phyloP scores from a whole-genome alignment of 2,797 vertebrate genomes.

The Notoglanidium macrostoma region DNA sequence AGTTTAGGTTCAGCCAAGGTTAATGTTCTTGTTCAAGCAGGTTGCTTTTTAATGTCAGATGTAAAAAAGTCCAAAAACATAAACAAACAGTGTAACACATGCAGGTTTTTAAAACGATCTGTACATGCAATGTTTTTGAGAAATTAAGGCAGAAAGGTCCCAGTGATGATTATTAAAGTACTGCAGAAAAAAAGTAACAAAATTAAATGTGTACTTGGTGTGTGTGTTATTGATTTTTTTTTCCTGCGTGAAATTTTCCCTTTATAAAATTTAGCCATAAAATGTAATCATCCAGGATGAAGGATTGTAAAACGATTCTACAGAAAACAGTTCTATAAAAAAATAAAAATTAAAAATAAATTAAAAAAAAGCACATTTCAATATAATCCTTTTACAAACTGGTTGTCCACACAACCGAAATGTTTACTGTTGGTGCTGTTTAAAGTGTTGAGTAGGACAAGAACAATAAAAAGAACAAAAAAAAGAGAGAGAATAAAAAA shows the following conservation, averaged over 20 bases:
- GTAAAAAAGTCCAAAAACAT: conserved; percentile 21
- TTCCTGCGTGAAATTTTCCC: too few relatives aligned
- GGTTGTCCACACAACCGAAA: background rate
- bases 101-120: conserved; percentile 9
- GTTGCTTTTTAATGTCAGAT: conserved; percentile 37
- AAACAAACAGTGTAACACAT: background rate
- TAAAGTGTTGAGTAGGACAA: background rate
- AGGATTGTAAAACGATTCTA: background rate
- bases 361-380: too few relatives aligned
- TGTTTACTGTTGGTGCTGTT: background rate
- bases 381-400: too few relatives aligned
- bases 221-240: background rate
- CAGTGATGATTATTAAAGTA: background rate
- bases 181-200: conserved; percentile 2
- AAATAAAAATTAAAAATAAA: too few relatives aligned
- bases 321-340: background rate
- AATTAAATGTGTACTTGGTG: conserved; percentile 8
- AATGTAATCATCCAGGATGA: background rate
- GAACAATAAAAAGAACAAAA: background rate
- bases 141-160: conserved; percentile 4
- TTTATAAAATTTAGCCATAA: background rate
- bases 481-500: background rate
- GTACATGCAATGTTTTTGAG: conserved; percentile 36
- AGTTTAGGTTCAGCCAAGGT: background rate
- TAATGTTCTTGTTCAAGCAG: background rate